Percentiles rank a stretch among this genome's conserved stretches.
Conservation (phyloP, 92 coral and sea anemone genomes). For the Siderastrea siderea region DNA sequence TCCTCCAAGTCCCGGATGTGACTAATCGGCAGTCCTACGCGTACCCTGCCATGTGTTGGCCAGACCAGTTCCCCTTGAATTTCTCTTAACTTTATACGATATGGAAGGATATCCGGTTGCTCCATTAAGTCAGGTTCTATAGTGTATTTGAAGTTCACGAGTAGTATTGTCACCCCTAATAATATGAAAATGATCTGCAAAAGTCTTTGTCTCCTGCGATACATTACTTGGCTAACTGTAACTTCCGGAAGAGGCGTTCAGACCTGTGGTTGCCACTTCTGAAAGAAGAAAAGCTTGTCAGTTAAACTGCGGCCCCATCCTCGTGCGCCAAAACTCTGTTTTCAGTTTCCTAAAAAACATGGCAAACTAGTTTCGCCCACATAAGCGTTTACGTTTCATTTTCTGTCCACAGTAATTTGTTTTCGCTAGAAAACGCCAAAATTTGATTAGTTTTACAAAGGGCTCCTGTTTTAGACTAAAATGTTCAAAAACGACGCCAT, state of each 20-base stretch:
- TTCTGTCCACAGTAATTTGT: no score
- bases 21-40: slow-evolving; percentile 29
- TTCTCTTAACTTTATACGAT: slow-evolving; percentile 13
- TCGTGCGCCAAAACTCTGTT: not conserved
- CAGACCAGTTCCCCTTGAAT: slow-evolving; percentile 26
- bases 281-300: not conserved
- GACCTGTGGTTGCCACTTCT: not conserved
- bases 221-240: not conserved
- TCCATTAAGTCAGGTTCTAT: not conserved
- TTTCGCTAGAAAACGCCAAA: no score
- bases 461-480: no score
- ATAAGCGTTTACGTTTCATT: no score
- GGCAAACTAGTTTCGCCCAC: no score
- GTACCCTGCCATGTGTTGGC: not conserved
- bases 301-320: not conserved
- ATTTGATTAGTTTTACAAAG: no score
- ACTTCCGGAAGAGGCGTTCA: not conserved
- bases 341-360: no score
- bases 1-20: slow-evolving; percentile 29
- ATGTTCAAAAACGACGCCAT: no score
- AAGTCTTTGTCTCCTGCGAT: slow-evolving; percentile 2
- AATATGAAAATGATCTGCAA: slow-evolving; percentile 3
- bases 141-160: not conserved
- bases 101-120: slow-evolving; percentile 11
- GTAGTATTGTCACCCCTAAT: slow-evolving; percentile 3